Base-by-base conservation (phyloP, 2,113 vertebrate genomes). In the Toxotes chatareus region DNA sequence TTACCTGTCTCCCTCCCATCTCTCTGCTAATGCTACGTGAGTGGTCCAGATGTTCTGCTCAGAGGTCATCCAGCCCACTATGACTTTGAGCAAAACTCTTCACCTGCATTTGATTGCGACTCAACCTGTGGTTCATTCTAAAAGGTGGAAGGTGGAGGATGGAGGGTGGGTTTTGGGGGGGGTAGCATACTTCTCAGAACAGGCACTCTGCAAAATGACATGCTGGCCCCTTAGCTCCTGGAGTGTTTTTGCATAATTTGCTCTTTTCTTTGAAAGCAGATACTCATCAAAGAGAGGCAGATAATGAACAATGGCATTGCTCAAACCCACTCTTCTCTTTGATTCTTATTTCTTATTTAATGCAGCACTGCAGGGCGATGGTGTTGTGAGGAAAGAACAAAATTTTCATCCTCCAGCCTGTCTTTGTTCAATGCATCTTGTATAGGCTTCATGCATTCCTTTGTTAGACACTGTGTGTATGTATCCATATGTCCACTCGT, bases 281-380 rank as follows among this genome's bases (percentile, higher is more conserved):
- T 67, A 56, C 11, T 75, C 59, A 60, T 81, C 79, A 88, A 88
- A 85, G 84, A 72, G 62, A 73, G 9, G 21, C 67, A 78, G 77
- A 76, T 82, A 87, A 82, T 83, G 73, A 89, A 85, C 83, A 83
- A 85, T 79, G 79, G 77, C 60, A 68, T 73, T 63, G 38, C 60
- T 13, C 16, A 21, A 71, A 21, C 55, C 40, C 59, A 21, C 19
- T 46, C 23, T 57, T 55, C 51, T 46, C 69, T 79, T 72, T 85
- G 73, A 81, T 74, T 73, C 63, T 8, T 23, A 42, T 77, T 76
- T 76, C 36, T 66, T 79, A 57, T 84, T 80, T 74, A 64, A 82
- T 19, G 5, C 46, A 16, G 42, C 62, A 17, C 83, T 65, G 57
- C 71, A 16, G 76, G 75, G 44, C 23, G 78, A 32, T 34, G 40